Evolutionary conservation across 2,113 vertebrate species (phyloP).

Genomic region (Perca flavescens): DNA sequence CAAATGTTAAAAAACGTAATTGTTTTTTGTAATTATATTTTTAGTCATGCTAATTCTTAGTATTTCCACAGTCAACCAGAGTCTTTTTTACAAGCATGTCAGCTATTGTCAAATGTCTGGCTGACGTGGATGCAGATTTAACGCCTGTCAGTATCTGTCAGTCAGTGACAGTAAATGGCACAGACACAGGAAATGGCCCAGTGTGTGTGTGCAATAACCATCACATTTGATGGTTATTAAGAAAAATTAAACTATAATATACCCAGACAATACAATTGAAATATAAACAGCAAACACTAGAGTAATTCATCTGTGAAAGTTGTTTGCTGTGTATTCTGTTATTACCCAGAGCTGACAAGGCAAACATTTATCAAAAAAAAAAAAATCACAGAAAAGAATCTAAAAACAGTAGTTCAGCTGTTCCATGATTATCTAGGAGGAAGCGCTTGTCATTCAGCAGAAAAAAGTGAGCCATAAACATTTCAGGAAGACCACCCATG

Average conservation of each 20-base stretch:
- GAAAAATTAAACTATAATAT: neutral
- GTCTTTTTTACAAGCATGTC: neutral
- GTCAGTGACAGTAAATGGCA: neutral
- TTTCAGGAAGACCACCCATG: slow-evolving; percentile 42
- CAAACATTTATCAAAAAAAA: slow-evolving; percentile 8
- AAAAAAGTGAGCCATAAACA: slow-evolving; percentile 51
- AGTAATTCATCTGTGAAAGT: slow-evolving; percentile 25
- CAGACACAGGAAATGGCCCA: neutral
- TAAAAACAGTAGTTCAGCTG: slow-evolving; percentile 1
- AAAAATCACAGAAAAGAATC: no score
- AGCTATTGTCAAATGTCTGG: neutral
- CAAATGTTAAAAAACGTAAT: no score
- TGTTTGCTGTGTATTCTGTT: neutral
- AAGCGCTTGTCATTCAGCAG: neutral
- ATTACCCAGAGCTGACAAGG: slow-evolving; percentile 7
- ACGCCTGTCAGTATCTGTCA: slow-evolving; percentile 2
- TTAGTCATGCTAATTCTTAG: neutral
- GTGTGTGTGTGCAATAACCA: neutral
- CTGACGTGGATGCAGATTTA: slow-evolving; percentile 2
- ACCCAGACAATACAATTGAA: neutral
- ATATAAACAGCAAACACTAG: neutral
- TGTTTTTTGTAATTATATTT: neutral
- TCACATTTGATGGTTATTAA: neutral
- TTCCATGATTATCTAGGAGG: slow-evolving; percentile 4
- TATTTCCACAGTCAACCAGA: neutral